Evolutionary conservation across 1,140 invertebrate genomes (phyloP), one percentile per base, ranked within the genome.

Genomic region (Drosophila sproati): DNA sequence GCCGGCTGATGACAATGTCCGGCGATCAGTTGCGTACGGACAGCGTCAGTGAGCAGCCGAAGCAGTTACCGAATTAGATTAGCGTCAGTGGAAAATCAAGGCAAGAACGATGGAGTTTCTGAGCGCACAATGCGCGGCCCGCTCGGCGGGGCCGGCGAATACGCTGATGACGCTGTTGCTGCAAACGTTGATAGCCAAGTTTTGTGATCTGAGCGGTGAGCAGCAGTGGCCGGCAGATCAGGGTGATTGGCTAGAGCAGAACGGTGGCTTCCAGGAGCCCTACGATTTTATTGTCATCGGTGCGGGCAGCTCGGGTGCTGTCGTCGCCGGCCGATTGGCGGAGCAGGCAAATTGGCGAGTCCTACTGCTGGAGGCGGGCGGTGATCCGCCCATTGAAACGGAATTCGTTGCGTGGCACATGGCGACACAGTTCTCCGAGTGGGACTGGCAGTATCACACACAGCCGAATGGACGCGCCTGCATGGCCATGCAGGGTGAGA

Each of bases 271-370:
- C 6, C 34, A 35, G 45, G 51, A 80, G 8, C 75, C 80, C 8
- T 94, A 93, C 69, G 94, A 94, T 59, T 95, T 94, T 43, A 93
- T 95, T 59, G 91, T 95, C 2, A 93, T 95, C 4, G 94, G 94
- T 3, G 93, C 93, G 12, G 94, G 93, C 28, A 94, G 95, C 0
- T 95, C 95, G 0, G 96, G 96, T 0, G 93, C 94, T 35, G 94
- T 96, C 5, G 93, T 70, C 82, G 93, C 52, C 0, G 91, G 86
- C 1, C 75, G 91, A 0, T 47, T 92, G 70, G 80, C 78, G 3
- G 91, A 92, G 75, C 73, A 70, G 6, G 12, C 31, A 0, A 75
- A 93, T 37, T 89, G 91, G 69, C 93, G 80, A 3, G 90, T 94
- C 0, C 69, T 94, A 4, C 64, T 94, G n/a, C 54, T 94, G n/a